Conservation (phyloP, 92 coral and sea anemone species). For the Epizoanthus rinbou region DNA sequence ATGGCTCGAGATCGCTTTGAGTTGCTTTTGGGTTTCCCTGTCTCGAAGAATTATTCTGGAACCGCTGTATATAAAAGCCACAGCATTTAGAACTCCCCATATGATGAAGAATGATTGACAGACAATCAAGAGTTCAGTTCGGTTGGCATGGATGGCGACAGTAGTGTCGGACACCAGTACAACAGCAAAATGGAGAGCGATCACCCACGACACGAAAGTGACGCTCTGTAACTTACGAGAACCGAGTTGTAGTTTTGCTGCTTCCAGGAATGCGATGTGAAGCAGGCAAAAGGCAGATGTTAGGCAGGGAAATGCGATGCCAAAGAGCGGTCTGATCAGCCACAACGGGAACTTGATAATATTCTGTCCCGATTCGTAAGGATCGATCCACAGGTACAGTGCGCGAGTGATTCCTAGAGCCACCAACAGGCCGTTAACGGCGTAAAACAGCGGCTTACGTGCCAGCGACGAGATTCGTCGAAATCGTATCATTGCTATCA, state of each 20-base stretch:
- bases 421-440: constrained; percentile 75
- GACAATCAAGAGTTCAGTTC: constrained; percentile 64
- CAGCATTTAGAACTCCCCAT: constrained; percentile 64
- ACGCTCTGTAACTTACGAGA: constrained; percentile 60
- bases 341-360: constrained; percentile 59
- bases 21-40: constrained; percentile 1
- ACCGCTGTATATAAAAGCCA: constrained; percentile 74
- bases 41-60: constrained; percentile 42
- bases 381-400: constrained; percentile 74
- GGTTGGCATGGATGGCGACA: constrained; percentile 61
- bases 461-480: constrained; percentile 51
- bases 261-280: constrained; percentile 85
- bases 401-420: constrained; percentile 69
- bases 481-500: constrained; percentile 52
- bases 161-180: constrained; percentile 75
- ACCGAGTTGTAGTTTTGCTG: constrained; percentile 61
- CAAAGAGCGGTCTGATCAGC: constrained; percentile 74
- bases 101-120: constrained; percentile 79
- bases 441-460: constrained; percentile 57
- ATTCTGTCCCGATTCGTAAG: constrained; percentile 77
- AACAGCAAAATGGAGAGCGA: constrained; percentile 68
- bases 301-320: constrained; percentile 89
- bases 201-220: constrained; percentile 66
- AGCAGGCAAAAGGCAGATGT: constrained; percentile 85
- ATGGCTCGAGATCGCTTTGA: not conserved